Base-by-base conservation (phyloP, 2,113 vertebrate genomes). In the Nycticorax nycticorax region DNA sequence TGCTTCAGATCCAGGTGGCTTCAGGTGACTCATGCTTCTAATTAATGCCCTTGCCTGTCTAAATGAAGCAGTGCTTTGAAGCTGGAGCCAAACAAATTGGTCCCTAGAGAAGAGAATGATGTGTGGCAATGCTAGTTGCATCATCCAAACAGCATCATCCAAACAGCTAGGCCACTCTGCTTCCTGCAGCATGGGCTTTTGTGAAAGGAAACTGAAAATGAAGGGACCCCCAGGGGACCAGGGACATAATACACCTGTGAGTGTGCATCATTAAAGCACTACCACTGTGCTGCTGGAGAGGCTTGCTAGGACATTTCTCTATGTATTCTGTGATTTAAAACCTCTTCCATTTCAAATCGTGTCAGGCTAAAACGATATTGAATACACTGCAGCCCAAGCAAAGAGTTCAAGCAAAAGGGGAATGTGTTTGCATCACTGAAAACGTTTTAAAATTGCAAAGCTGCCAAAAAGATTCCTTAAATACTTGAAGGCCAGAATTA, bases 61-160 rank as follows among this genome's bases (percentile, higher is more conserved):
- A 84, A 74, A 88, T 60, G 95, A 85, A 96, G 96, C 71, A 19
- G 52, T 0, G 59, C 77, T 95, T 26, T 59, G 77, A 26, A 81
- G 39, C 96, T 92, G 93, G 89, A 96, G 73, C 76, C 47, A 28
- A 26, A 83, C 45, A 97, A 97, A 97, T 97, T 94, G 94, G 57
- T 89, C 97, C 76, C 95, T 43, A 63, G 92, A 93, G 96, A 80
- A 72, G 20, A 9, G 86, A 67, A 43, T 14, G 86, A 30, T 52
- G 88, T 26, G 93, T 68, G 92, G 39, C 68, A 69, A 69, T 4
- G 57, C 80, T 50, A 52, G 47, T 97, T 97, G 96, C 98, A 97
- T 98, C 98, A 97, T 68, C 93, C 95, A 14, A 75, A 76, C 85
- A 88, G 50, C 85, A 90, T 28, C 74, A 91, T 62, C 87, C 91